Conservation (phyloP, 1,140 invertebrate species). For the Drosophila lowei region DNA sequence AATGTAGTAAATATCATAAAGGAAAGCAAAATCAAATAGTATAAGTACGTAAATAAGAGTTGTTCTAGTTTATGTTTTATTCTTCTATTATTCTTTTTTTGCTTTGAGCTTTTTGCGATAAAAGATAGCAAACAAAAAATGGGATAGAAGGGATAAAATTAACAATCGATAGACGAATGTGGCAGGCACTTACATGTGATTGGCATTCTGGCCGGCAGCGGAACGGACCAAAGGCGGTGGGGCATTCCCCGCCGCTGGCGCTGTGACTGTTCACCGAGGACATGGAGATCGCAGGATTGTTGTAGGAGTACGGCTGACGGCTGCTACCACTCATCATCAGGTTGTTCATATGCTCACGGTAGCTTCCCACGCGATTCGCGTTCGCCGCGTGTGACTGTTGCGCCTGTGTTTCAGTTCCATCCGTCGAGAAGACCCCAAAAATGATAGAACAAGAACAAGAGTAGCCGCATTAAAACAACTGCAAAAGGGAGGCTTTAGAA, state of each 20-base stretch:
- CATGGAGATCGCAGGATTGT: slow-evolving; percentile 81
- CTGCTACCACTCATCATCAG: slow-evolving; percentile 71
- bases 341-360: slow-evolving; percentile 77
- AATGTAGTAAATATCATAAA: slow-evolving; percentile 23
- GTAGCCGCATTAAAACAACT: background rate
- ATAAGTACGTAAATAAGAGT: slow-evolving; percentile 9
- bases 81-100: background rate
- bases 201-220: slow-evolving; percentile 75
- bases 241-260: slow-evolving; percentile 67
- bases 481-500: background rate
- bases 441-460: slow-evolving; percentile 4
- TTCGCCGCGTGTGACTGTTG: slow-evolving; percentile 74
- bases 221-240: slow-evolving; percentile 78
- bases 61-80: background rate
- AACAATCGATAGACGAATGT: slow-evolving; percentile 30
- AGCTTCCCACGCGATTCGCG: slow-evolving; percentile 65
- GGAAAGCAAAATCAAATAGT: slow-evolving; percentile 36
- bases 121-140: background rate
- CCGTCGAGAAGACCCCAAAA: background rate
- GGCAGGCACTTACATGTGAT: slow-evolving; percentile 70
- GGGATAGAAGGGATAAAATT: slow-evolving; percentile 2
- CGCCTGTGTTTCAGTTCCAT: slow-evolving; percentile 24
- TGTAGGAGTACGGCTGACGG: slow-evolving; percentile 75
- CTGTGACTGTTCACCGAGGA: slow-evolving; percentile 77
- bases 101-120: background rate